These are phyloP conservation scores for Dicentrarchus labrax DNA, from an alignment of 2,113 vertebrate species.

Conservation along the genomic window DNA sequence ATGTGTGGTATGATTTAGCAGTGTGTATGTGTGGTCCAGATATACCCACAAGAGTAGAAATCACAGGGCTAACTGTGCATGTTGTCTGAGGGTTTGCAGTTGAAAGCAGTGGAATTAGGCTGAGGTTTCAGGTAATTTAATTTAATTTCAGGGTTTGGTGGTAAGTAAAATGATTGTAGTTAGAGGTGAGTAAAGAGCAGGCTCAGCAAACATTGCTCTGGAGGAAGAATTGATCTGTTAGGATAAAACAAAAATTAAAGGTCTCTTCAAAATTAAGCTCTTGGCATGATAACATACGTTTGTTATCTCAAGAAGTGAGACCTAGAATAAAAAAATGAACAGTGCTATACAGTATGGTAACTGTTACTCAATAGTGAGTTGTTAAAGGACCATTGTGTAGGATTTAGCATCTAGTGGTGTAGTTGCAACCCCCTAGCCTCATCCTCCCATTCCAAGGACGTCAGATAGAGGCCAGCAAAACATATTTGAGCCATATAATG, in stretches of 20 bases:
- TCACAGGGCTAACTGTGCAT: conserved; percentile 17
- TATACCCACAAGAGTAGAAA: conserved; percentile 22
- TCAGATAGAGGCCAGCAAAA: too few relatives aligned
- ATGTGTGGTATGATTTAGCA: conserved; percentile 13
- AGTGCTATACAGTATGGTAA: too few relatives aligned
- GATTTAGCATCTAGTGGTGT: too few relatives aligned
- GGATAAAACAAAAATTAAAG: neutral
- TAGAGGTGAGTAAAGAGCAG: conserved; percentile 3
- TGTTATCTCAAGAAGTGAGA: too few relatives aligned
- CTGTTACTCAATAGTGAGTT: too few relatives aligned
- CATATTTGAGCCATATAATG: too few relatives aligned
- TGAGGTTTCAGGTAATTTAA: conserved; percentile 6
- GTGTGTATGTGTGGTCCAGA: conserved; percentile 31
- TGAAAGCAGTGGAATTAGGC: neutral
- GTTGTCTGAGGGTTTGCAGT: conserved; percentile 15
- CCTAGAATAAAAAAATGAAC: too few relatives aligned
- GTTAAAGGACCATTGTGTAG: too few relatives aligned
- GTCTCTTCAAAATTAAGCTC: neutral
- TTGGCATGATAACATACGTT: too few relatives aligned
- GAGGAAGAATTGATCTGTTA: neutral
- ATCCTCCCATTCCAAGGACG: too few relatives aligned
- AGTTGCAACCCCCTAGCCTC: too few relatives aligned
- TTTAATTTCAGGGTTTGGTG: conserved; percentile 6
- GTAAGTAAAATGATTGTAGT: neutral
- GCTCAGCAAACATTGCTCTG: conserved; percentile 1